Percentiles rank a stretch among this genome's conserved stretches.
Evolutionary conservation across 2,888 invertebrate species (phyloP).

Genomic region (Drosophila nigricruria): DNA sequence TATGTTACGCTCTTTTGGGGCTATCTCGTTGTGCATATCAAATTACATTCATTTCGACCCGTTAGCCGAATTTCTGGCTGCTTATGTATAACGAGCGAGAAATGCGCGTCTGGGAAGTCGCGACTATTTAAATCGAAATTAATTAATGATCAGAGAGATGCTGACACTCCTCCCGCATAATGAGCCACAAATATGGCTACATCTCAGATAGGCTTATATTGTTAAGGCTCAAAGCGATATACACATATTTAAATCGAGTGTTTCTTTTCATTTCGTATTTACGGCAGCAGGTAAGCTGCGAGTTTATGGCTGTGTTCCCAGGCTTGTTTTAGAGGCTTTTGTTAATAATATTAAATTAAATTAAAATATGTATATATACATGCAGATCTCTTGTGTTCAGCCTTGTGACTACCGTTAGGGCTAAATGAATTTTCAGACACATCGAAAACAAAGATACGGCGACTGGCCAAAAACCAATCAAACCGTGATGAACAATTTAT

Average conservation of each 20-base stretch:
- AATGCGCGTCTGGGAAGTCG: constrained; percentile 58
- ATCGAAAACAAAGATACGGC: constrained; percentile 52
- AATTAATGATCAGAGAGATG: constrained; percentile 71
- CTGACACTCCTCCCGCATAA: constrained; percentile 80
- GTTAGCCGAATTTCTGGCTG: constrained; percentile 57
- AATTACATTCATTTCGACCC: constrained; percentile 78
- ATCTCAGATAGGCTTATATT: constrained; percentile 45
- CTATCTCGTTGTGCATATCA: constrained; percentile 75
- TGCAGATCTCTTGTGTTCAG: constrained; percentile 42
- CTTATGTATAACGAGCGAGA: constrained; percentile 58
- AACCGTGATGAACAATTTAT: constrained; percentile 73
- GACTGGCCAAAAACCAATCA: constrained; percentile 65
- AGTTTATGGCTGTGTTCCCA: constrained; percentile 73
- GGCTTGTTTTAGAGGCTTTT: constrained; percentile 68
- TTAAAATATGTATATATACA: constrained; percentile 55
- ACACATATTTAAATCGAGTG: constrained; percentile 26
- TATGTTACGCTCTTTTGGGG: constrained; percentile 52
- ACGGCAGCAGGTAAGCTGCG: constrained; percentile 56
- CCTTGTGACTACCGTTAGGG: constrained; percentile 74
- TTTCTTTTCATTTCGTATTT: constrained; percentile 29
- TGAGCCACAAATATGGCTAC: constrained; percentile 60
- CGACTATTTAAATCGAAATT: constrained; percentile 74
- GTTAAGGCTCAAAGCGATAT: constrained; percentile 17
- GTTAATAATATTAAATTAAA: constrained; percentile 81
- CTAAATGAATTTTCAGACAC: constrained; percentile 69